Evolutionary conservation across 2,113 vertebrate species (phyloP).

Genomic region (Psilopogon haemacephalus): DNA sequence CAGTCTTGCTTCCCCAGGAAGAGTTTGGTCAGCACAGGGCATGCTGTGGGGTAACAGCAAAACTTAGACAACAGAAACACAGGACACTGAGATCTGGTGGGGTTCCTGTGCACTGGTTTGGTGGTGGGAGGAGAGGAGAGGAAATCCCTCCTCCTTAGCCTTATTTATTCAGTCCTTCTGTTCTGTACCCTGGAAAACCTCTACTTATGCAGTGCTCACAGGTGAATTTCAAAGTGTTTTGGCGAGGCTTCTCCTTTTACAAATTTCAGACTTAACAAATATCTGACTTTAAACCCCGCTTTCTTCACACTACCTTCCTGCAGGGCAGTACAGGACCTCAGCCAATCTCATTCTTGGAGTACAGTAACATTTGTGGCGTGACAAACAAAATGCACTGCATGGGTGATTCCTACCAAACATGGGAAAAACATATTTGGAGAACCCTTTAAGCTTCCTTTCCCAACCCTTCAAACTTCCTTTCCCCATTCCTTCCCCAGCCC

Average conservation of each 20-base stretch:
- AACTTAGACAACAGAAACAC: background rate
- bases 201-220: background rate
- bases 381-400: background rate
- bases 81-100: background rate
- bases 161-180: background rate
- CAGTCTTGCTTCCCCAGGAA: background rate
- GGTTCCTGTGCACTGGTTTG: background rate
- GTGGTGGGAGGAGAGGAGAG: no score
- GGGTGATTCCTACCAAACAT: background rate
- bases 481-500: background rate
- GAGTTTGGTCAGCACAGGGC: background rate
- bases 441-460: background rate
- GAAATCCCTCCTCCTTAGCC: background rate
- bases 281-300: background rate
- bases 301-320: background rate
- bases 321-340: background rate
- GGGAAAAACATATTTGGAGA: background rate
- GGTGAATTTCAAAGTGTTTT: background rate
- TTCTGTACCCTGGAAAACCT: background rate
- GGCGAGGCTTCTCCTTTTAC: background rate
- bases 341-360: background rate
- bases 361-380: background rate
- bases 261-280: background rate
- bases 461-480: background rate
- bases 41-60: fast-evolving